These are phyloP conservation scores for Danaus chrysippus DNA, from an alignment of 2,888 invertebrate genomes.

Conservation along the genomic window DNA sequence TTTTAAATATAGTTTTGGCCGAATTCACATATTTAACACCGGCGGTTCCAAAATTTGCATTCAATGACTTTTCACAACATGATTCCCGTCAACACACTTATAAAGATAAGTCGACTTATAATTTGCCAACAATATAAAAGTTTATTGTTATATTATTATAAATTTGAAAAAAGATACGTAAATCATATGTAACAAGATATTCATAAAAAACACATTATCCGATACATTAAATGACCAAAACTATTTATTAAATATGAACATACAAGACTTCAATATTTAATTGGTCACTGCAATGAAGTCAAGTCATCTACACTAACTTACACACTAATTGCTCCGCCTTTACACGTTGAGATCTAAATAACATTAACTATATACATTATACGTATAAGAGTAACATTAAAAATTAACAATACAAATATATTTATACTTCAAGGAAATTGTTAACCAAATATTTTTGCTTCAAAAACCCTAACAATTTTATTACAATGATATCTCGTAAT, in stretches of 20 bases:
- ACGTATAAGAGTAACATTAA: slow-evolving; percentile 3
- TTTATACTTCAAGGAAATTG: too few species aligned
- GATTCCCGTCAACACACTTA: too few species aligned
- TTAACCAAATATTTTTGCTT: too few species aligned
- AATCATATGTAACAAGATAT: not conserved
- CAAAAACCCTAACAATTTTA: too few species aligned
- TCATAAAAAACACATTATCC: slow-evolving; percentile 10
- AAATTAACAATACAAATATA: not conserved
- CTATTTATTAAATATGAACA: slow-evolving; percentile 11
- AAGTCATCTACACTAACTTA: slow-evolving; percentile 44
- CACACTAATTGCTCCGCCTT: slow-evolving; percentile 73
- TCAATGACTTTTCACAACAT: too few species aligned
- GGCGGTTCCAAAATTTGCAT: too few species aligned
- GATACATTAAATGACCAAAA: slow-evolving; percentile 12
- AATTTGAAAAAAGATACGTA: not conserved
- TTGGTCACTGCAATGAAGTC: slow-evolving; percentile 34
- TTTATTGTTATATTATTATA: too few species aligned
- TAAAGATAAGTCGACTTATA: too few species aligned
- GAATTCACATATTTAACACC: too few species aligned
- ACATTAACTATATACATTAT: slow-evolving; percentile 34
- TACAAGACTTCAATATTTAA: slow-evolving; percentile 18
- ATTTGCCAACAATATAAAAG: too few species aligned
- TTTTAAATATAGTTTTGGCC: too few species aligned
- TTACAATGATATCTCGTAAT: too few species aligned
- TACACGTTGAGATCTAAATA: slow-evolving; percentile 54